Conservation (phyloP, 2,888 invertebrate genomes). For the Thymelicus acteon region DNA sequence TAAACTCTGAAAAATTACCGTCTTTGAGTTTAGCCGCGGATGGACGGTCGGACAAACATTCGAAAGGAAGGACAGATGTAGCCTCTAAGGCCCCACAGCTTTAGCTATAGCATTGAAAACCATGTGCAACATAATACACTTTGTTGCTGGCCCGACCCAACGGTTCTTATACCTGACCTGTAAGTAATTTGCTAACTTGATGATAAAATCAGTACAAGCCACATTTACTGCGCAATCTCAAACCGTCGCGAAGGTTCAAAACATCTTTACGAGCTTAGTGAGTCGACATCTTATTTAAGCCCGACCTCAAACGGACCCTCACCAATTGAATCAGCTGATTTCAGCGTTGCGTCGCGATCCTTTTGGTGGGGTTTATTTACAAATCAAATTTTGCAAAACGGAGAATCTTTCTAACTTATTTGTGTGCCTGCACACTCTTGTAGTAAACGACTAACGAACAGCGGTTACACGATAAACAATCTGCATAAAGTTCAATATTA, state of each 20-base stretch:
- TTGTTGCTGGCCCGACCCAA: no score
- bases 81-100: no score
- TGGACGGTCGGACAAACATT: no score
- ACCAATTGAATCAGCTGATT: slow-evolving; percentile 65
- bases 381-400: slow-evolving; percentile 27
- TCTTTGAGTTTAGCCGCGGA: no score
- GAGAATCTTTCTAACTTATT: neutral
- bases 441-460: no score
- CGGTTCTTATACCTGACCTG: no score
- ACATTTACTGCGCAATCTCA: neutral
- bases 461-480: no score
- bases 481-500: no score
- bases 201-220: neutral
- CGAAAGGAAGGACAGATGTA: no score
- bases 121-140: neutral
- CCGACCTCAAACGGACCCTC: slow-evolving; percentile 38
- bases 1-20: neutral
- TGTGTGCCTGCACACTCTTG: neutral
- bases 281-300: slow-evolving; percentile 23
- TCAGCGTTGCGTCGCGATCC: slow-evolving; percentile 49
- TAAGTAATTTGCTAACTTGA: neutral
- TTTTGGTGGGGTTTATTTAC: slow-evolving; percentile 29
- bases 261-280: neutral
- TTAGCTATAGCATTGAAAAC: neutral
- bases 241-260: neutral